Evolutionary conservation across 2,888 invertebrate species (phyloP).

Genomic region (Dendrolimus houi): DNA sequence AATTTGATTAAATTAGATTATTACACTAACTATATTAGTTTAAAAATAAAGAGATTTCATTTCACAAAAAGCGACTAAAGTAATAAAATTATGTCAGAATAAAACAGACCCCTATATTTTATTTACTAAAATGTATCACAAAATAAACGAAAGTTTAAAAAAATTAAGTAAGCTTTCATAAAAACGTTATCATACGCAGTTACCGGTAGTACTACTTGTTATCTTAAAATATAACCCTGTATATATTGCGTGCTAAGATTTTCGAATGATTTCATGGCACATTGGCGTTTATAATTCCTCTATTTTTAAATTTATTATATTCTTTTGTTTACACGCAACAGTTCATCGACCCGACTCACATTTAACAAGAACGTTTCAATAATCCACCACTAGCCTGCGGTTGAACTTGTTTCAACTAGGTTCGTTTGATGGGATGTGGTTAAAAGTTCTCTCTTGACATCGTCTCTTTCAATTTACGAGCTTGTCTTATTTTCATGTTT

Average conservation of each 20-base stretch:
- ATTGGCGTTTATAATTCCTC: conserved; percentile 1
- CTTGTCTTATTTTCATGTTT: conserved; percentile 3
- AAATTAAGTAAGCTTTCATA: too few species aligned
- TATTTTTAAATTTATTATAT: conserved; percentile 17
- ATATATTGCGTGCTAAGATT: not conserved
- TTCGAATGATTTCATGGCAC: not conserved
- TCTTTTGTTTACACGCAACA: conserved; percentile 25
- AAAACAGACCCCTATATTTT: too few species aligned
- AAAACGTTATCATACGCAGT: too few species aligned
- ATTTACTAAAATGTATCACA: too few species aligned
- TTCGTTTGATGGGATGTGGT: conserved; percentile 33
- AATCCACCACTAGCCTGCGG: conserved; percentile 20
- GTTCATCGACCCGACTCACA: conserved; percentile 27
- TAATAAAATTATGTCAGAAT: too few species aligned
- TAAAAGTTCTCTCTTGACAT: conserved; percentile 17
- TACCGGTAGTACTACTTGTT: too few species aligned
- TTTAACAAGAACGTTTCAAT: conserved; percentile 16
- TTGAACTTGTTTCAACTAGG: conserved; percentile 27
- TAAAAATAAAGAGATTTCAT: too few species aligned
- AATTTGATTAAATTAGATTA: too few species aligned
- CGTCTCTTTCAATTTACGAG: conserved; percentile 12
- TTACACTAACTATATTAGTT: too few species aligned
- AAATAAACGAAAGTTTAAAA: too few species aligned
- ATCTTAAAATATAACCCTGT: not conserved
- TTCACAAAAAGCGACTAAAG: too few species aligned